A percentile compares a stretch with the other conserved stretches of the same genome.
Conservation (phyloP, 2,888 invertebrate genomes). For the Pyrocoelia pectoralis region DNA sequence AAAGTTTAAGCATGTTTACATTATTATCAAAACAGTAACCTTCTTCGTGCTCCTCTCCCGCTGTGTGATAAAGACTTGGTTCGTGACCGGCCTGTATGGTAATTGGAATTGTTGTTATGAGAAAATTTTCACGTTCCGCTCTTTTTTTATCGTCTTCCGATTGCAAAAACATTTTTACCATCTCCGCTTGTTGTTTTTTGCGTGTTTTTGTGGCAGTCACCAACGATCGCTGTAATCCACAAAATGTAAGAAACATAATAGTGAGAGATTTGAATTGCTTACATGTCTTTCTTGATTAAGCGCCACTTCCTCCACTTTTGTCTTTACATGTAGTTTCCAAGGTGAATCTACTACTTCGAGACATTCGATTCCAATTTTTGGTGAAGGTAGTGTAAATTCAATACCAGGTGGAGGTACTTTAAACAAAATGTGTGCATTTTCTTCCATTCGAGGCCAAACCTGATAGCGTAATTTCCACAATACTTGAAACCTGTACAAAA, state of each 20-base stretch:
- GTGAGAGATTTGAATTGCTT: too few species aligned
- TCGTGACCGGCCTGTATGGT: constrained; percentile 96
- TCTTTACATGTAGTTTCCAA: constrained; percentile 98
- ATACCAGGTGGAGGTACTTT: constrained; percentile 99
- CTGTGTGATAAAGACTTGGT: constrained; percentile 87
- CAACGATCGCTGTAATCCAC: constrained; percentile 73
- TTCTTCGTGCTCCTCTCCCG: constrained; percentile 85
- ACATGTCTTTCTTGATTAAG: constrained; percentile 97
- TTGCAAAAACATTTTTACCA: constrained; percentile 93
- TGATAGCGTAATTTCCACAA: constrained; percentile 97
- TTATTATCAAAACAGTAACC: constrained; percentile 59
- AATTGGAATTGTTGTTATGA: constrained; percentile 95
- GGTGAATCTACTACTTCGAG: constrained; percentile 97
- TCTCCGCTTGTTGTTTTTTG: constrained; percentile 98
- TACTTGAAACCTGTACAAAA: constrained; percentile 80
- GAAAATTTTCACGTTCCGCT: constrained; percentile 93
- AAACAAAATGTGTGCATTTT: constrained; percentile 93
- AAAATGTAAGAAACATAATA: neutral
- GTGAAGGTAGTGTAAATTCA: constrained; percentile 98
- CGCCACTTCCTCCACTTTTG: constrained; percentile 98
- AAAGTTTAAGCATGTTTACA: neutral
- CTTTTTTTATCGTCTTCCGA: constrained; percentile 96
- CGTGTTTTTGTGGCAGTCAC: constrained; percentile 99
- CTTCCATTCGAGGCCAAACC: constrained; percentile 99
- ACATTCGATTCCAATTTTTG: constrained; percentile 96